Evolutionary conservation across 2,888 invertebrate genomes (phyloP).

Genomic region (Polietes domitor): DNA sequence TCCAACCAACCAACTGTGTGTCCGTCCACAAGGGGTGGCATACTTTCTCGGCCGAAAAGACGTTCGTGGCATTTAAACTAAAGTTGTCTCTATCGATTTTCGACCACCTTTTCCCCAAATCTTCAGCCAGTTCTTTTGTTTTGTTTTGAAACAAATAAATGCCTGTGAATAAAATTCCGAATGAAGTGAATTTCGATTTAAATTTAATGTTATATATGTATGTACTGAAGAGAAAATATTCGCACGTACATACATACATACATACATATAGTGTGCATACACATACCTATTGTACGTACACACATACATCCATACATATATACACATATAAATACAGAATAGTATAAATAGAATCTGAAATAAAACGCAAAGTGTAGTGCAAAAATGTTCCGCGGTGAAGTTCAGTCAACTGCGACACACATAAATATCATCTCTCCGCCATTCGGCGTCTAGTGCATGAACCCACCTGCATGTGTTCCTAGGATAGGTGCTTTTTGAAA

Average conservation of each 20-base stretch:
- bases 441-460: not conserved
- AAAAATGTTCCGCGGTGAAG: slow-evolving; percentile 17
- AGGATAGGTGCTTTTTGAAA: not conserved
- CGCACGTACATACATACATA: not conserved
- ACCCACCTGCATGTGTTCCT: not conserved
- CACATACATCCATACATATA: not conserved
- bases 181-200: not conserved
- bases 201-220: not conserved
- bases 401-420: slow-evolving; percentile 29
- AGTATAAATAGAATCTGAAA: slow-evolving; percentile 27
- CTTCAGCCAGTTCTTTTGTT: not conserved
- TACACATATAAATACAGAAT: not conserved
- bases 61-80: slow-evolving; percentile 7
- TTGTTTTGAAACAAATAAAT: not conserved
- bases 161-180: not conserved
- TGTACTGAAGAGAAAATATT: too few relatives aligned
- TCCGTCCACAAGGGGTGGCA: slow-evolving; percentile 11
- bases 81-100: not conserved
- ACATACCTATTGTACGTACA: slow-evolving; percentile 14
- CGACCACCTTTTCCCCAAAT: not conserved
- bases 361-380: slow-evolving; percentile 10
- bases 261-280: not conserved
- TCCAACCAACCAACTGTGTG: not conserved
- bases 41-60: not conserved
- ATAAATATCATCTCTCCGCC: too few relatives aligned